Evolutionary conservation across 1,140 invertebrate species (phyloP), one percentile per base, ranked within the genome.

Genomic region (Drosophila sturtevanti): DNA sequence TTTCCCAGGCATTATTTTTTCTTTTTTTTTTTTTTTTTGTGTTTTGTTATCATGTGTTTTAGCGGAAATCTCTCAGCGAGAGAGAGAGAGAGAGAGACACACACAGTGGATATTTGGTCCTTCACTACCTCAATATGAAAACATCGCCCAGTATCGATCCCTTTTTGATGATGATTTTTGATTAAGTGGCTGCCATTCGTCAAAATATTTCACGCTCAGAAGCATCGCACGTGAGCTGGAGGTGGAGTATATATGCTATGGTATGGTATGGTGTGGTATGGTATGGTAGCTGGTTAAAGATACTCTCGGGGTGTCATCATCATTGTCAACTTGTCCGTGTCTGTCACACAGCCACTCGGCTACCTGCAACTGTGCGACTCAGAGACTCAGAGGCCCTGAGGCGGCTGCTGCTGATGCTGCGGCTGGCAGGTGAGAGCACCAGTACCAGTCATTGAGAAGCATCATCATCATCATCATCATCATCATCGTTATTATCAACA

Each of bases 141-240:
- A 79, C 89, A 85, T 90, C 85, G 89, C 90, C 89, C 80, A 87
- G 82, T 84, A 85, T 90, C 89, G 89, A 90, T 90, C 84, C 84
- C 79, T 89, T 85, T 77, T 68, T 70, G 84, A 85, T 89, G 85
- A 87, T 82, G 86, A 89, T 85, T 90, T 89, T 74, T 90, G 89
- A 90, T 90, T 90, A 90, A 90, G 89, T 90, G 89, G 63, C 82
- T 81, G 78, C 78, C 78, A 90, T 90, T 90, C 89, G 89, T 90
- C 89, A 90, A 90, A 90, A 90, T 90, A 90, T 89, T 90, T 90
- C 72, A 90, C 80, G 82, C 82, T 76, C 62, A 76, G 54, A 62
- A 54, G 41, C 63, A 27, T 64, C 84, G 82, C 82, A 87, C 82
- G 82, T 87, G 82, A 87, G 71, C 63, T 35, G 51, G 59, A 48